Conservation (phyloP, 1,140 invertebrate genomes). For the Vanessa tameamea region DNA sequence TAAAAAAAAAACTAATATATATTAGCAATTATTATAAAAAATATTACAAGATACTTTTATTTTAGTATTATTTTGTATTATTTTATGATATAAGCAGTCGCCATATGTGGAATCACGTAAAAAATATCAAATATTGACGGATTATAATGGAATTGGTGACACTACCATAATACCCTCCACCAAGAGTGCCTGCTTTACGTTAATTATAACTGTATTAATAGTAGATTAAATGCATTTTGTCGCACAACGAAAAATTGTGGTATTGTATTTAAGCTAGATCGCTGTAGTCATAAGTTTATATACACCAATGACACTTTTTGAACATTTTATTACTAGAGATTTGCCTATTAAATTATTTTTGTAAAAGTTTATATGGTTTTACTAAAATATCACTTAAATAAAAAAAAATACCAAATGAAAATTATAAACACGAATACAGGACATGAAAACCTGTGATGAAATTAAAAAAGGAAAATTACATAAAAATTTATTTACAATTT, state of each 20-base stretch:
- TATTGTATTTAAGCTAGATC: conserved; percentile 62
- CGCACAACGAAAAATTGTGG: conserved; percentile 70
- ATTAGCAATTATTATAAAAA: conserved; percentile 3
- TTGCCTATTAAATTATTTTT: conserved; percentile 81
- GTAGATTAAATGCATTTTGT: conserved; percentile 43
- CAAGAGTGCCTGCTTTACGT: conserved; percentile 70
- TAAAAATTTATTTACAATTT: conserved; percentile 30
- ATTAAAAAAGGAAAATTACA: conserved; percentile 8
- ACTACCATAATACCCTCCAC: conserved; percentile 48
- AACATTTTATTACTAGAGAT: conserved; percentile 77
- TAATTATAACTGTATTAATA: conserved; percentile 39
- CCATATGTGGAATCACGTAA: conserved; percentile 31
- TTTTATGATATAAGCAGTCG: conserved; percentile 26
- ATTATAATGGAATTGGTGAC: conserved; percentile 16
- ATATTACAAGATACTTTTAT: conserved; percentile 25
- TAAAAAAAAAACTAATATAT: conserved; percentile 8
- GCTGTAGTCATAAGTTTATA: conserved; percentile 67
- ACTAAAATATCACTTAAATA: too few relatives aligned
- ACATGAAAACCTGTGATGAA: not conserved
- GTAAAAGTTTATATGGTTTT: conserved; percentile 57
- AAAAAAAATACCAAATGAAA: too few relatives aligned
- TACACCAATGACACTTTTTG: conserved; percentile 79
- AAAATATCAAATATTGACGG: conserved; percentile 3
- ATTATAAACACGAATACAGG: not conserved
- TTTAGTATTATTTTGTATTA: conserved; percentile 37